Evolutionary conservation across 1,140 invertebrate species (phyloP).

Genomic region (Latrodectus geometricus): DNA sequence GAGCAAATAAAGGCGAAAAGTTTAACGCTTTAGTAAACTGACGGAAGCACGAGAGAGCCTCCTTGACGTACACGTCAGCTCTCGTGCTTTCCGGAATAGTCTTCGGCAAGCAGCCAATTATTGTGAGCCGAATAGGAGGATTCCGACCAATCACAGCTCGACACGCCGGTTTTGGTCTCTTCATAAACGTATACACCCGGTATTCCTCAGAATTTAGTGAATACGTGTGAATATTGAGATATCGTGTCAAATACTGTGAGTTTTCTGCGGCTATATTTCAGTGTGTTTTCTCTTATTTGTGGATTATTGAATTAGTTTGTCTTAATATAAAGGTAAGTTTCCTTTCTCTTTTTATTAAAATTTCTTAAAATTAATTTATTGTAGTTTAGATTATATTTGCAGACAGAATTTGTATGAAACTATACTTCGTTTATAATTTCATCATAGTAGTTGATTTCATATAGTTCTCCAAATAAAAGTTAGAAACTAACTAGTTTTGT

Average conservation of each 20-base stretch:
- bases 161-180: conserved; percentile 24
- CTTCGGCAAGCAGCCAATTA: conserved; percentile 28
- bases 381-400: neutral
- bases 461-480: too few species aligned
- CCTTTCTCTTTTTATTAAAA: neutral
- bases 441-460: too few species aligned
- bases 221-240: neutral
- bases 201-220: neutral
- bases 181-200: conserved; percentile 43
- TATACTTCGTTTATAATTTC: too few species aligned
- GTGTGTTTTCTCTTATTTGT: neutral
- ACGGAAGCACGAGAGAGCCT: neutral
- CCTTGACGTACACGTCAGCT: conserved; percentile 42
- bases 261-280: neutral
- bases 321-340: neutral
- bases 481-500: too few species aligned
- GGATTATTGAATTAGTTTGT: neutral
- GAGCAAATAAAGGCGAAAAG: too few species aligned
- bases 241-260: neutral
- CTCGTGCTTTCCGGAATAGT: conserved; percentile 28
- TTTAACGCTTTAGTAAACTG: too few species aligned
- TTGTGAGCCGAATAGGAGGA: conserved; percentile 24
- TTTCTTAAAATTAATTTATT: neutral
- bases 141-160: conserved; percentile 36
- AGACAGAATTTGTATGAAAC: neutral